Conservation (phyloP, 2,113 vertebrate species). For the Eublepharis macularius region DNA sequence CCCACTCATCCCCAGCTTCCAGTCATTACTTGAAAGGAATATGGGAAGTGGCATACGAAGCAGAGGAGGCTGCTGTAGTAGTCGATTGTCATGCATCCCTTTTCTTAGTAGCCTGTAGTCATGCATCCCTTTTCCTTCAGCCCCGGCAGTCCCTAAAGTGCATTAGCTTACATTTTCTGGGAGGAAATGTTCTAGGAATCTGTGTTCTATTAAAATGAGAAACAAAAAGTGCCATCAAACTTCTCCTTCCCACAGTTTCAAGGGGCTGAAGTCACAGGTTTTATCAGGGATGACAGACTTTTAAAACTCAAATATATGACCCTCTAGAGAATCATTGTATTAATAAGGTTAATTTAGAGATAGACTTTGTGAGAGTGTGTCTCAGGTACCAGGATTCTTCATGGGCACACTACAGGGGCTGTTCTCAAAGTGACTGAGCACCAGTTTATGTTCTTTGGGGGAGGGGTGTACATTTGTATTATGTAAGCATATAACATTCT, state of each 20-base stretch:
- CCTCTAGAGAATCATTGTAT: background rate
- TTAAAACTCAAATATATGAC: background rate
- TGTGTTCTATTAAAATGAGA: background rate
- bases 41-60: background rate
- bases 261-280: background rate
- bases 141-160: too few species aligned
- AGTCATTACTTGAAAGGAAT: background rate
- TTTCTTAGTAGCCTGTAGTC: too few species aligned
- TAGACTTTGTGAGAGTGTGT: background rate
- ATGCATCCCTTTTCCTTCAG: too few species aligned
- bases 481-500: conserved; percentile 12
- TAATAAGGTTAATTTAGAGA: background rate
- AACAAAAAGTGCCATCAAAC: background rate
- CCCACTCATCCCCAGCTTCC: background rate
- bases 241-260: background rate
- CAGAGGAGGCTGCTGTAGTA: background rate
- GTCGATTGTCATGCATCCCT: too few species aligned
- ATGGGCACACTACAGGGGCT: background rate
- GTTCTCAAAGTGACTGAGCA: conserved; percentile 31
- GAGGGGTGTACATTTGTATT: conserved; percentile 36
- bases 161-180: too few species aligned
- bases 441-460: conserved; percentile 32
- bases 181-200: background rate
- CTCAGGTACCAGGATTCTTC: background rate
- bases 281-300: background rate